phyloP scores from a whole-genome alignment of 2,797 vertebrate species.

The Salmo trutta region DNA sequence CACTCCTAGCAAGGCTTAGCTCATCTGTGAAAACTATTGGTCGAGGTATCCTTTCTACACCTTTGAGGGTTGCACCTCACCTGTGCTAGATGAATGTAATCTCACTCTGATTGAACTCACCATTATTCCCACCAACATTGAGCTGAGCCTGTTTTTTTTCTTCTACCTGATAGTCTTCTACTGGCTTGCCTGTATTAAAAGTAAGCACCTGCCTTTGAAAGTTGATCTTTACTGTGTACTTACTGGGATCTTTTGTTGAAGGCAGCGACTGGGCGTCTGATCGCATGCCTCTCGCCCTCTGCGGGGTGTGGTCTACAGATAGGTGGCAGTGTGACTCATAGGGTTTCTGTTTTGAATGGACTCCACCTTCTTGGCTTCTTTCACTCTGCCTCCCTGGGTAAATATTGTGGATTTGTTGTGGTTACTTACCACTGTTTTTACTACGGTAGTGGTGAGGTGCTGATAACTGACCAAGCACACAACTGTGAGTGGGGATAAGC shows the following conservation, averaged over 20 bases:
- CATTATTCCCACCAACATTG: constrained; percentile 7
- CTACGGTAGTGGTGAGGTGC: neutral
- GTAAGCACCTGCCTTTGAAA: neutral
- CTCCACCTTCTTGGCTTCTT: neutral
- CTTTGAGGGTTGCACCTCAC: neutral
- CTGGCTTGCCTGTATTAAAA: constrained; percentile 13
- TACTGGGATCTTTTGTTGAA: constrained; percentile 34
- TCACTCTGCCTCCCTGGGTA: constrained; percentile 19
- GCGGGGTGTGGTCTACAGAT: constrained; percentile 20
- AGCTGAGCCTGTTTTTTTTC: neutral
- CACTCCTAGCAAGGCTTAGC: neutral
- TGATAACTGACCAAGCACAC: neutral
- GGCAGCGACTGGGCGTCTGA: neutral
- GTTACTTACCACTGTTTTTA: neutral
- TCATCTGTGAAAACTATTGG: neutral
- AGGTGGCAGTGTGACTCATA: constrained; percentile 20
- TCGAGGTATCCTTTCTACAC: neutral
- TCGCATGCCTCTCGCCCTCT: neutral
- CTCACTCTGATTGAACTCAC: constrained; percentile 2
- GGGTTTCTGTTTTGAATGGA: neutral
- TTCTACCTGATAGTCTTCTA: constrained; percentile 11
- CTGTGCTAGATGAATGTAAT: constrained; percentile 5
- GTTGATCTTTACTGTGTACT: constrained; percentile 18
- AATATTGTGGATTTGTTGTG: constrained; percentile 15
- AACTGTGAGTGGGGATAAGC: neutral